A percentile compares a stretch with the other conserved stretches of the same genome.
Conservation (phyloP, 2,113 vertebrate species). For the Herpetotheres cachinnans region DNA sequence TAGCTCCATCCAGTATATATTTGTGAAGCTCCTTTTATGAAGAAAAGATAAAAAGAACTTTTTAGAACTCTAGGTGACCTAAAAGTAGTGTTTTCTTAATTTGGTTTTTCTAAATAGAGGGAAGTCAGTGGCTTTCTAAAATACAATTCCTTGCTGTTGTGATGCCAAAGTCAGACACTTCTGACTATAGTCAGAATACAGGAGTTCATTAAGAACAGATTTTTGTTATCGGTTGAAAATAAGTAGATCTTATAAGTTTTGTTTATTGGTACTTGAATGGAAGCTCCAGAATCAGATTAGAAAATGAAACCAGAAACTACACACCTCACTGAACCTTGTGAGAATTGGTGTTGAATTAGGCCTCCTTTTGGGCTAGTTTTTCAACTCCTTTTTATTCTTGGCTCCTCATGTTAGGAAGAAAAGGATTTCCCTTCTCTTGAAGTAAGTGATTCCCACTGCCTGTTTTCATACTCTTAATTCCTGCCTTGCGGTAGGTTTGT, state of each 20-base stretch:
- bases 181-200: not conserved
- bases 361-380: not conserved
- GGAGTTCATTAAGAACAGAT: not conserved
- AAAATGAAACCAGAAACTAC: not conserved
- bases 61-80: not conserved
- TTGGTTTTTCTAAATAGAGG: not conserved
- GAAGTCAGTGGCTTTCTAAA: not conserved
- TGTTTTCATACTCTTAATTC: not conserved
- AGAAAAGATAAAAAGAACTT: not conserved
- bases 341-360: not conserved
- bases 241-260: not conserved
- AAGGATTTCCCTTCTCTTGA: not conserved
- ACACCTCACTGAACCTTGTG: not conserved
- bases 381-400: not conserved
- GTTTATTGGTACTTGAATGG: not conserved
- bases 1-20: not conserved
- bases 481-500: not conserved
- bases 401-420: not conserved
- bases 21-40: not conserved
- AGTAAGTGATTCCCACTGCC: not conserved
- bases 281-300: not conserved
- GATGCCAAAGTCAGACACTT: not conserved
- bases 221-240: not conserved
- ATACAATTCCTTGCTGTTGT: not conserved
- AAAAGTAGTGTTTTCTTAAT: not conserved